phyloP scores from a whole-genome alignment of 2,797 vertebrate species.

The Danio albolineatus region DNA sequence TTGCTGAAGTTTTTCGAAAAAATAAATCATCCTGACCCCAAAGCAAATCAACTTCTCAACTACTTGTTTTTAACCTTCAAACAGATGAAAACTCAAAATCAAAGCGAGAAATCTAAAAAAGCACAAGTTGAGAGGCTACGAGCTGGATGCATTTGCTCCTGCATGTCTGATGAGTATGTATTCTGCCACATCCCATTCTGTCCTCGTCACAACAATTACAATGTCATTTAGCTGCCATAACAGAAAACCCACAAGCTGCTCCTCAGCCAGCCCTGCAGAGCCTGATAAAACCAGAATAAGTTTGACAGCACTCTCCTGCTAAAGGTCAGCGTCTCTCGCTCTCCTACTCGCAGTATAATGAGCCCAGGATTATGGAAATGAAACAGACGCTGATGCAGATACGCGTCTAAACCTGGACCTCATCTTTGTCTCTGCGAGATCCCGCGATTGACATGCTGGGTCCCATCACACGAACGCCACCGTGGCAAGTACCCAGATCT shows the following conservation, averaged over 20 bases:
- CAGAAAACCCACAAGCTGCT: slow-evolving; percentile 60
- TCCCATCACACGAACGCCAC: slow-evolving; percentile 71
- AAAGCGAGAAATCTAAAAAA: slow-evolving; percentile 39
- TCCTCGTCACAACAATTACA: slow-evolving; percentile 64
- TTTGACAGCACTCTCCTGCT: slow-evolving; percentile 73
- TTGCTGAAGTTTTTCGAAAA: neutral
- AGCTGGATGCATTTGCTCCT: slow-evolving; percentile 13
- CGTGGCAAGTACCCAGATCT: slow-evolving; percentile 60
- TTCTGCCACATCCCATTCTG: slow-evolving; percentile 59
- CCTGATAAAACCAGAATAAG: slow-evolving; percentile 73
- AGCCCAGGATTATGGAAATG: slow-evolving; percentile 80
- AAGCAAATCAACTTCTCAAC: slow-evolving; percentile 25
- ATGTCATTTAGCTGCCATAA: slow-evolving; percentile 59
- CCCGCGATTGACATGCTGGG: slow-evolving; percentile 72
- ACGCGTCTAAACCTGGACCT: slow-evolving; percentile 76
- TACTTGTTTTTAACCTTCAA: neutral
- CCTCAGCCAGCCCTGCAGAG: slow-evolving; percentile 51
- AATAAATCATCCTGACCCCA: neutral
- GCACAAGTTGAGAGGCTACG: slow-evolving; percentile 54
- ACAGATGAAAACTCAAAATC: slow-evolving; percentile 20
- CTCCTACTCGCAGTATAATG: slow-evolving; percentile 67
- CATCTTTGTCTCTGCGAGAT: slow-evolving; percentile 78
- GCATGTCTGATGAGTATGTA: slow-evolving; percentile 58
- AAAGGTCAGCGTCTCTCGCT: slow-evolving; percentile 67
- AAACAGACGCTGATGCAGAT: slow-evolving; percentile 76